Base-by-base conservation (phyloP, 2,888 invertebrate species). In the Tiliacea aurago region DNA sequence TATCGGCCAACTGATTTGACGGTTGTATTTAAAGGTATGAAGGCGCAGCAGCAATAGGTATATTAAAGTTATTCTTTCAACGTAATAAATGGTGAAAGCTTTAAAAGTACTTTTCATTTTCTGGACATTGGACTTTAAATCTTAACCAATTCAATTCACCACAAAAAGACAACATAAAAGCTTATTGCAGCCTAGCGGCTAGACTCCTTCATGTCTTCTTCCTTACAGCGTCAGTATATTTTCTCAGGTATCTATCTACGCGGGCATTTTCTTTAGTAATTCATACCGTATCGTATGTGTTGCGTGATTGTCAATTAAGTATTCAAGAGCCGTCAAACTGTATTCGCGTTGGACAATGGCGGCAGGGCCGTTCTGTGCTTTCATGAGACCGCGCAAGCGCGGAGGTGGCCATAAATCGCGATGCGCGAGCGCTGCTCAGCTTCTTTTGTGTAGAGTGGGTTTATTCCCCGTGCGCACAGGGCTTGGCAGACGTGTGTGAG, bases 331-430 rank as follows among this genome's bases (percentile, higher is more conserved):
- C 83, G 87, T 89, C 86, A 83, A 86, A 86, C 49, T 73, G 69
- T 75, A 83, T 79, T 78, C 76, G 77, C 84, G 78, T 83, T 86
- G 84, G 78, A 87, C 84, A 86, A 86, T 88, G 81, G 81, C 55
- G 76, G 79, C 78, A 66, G 73, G 66, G 62, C 64, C 79, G 66
- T 75, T 68, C 43, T 53, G 49, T 65, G 83, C 89, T 91, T 91
- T 91, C 84, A 90, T 88, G 89, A 89, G 83, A 81, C 87, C 88
- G 90, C 86, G 76, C 85, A 76, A 79, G 68, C 78, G 70, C 72
- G 67, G 85, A 85, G 87, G 85, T 85, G 83, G 78, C 80, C 87
- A 89, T 91, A 90, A 91, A 91, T 91, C 88, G 90, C 89, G 88
- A 90, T 88, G 88, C 84, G 86, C 84, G 81, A 78, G 70, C 80